Evolutionary conservation across 37 sponge, comb jelly and placozoan genomes (phyloP), one percentile per base, ranked within the genome.

Genomic region (Crambe crambe): DNA sequence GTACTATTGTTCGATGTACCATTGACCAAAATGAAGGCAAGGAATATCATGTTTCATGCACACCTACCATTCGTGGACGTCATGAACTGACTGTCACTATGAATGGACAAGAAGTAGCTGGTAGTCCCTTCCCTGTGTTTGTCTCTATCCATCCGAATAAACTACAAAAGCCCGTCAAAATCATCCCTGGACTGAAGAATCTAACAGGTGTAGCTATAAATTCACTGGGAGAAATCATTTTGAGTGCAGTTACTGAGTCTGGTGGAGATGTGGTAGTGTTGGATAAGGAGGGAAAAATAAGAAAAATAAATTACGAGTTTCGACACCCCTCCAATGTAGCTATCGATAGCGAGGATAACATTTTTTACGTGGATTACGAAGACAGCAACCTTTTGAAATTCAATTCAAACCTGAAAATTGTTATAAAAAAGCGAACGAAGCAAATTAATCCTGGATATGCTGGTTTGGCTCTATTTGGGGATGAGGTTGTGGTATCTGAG

Each of bases 331-430:
- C 42, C 22, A 70, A 70, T 10, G 41, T 80, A 25, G 70, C 70
- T n/a, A 70, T 80, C 23, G 80, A 80, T 40, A 56, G 68, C 8
- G 70, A 80, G 0, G 80, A 70, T 41, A 68, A 80, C 37, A 80
- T 80, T 22, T 80, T 58, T 18, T 36, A 70, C 37, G 37, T 37
- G 9, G 80, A 80, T 22, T 25, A 43, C 39, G 37, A 44, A n/a
- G 56, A n/a, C 4, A 22, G 36, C 60, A 32, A 26, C 36, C 15
- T 78, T 39, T 42, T 30, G 34, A 66, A 67, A 21, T 78, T 62
- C 44, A 64, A 47, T 37, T 31, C 30, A 21, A 51, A 40, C 8
- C 31, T 41, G 31, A 42, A 31, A 9, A 65, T 37, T 15, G 76
- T 76, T 10, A 38, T 56, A 17, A 61, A 36, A 31, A n/a, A 60